A percentile compares a stretch with the other conserved stretches of the same genome.
Conservation (phyloP, 2,113 vertebrate species). For the Petromus typicus region DNA sequence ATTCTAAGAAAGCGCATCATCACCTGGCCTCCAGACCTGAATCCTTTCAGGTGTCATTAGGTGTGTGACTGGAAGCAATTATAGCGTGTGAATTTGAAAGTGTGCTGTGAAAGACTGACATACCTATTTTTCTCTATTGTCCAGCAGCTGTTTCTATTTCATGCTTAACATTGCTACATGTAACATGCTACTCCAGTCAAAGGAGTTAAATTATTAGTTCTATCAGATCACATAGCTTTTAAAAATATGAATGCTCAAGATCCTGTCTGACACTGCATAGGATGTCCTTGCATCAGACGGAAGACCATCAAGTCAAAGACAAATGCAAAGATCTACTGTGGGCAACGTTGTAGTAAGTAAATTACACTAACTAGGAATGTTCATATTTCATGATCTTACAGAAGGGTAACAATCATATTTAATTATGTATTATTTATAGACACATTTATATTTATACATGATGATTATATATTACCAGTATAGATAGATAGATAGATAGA, state of each 20-base stretch:
- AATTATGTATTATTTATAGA: not conserved
- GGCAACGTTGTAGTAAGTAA: conserved; percentile 18
- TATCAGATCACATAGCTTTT: not conserved
- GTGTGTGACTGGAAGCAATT: not conserved
- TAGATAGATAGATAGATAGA: too few species aligned
- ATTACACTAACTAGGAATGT: not conserved
- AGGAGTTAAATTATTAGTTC: conserved; percentile 48
- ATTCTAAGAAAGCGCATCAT: not conserved
- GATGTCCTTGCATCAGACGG: not conserved
- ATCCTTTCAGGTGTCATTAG: not conserved
- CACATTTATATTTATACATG: not conserved
- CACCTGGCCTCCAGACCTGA: not conserved
- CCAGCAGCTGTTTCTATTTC: not conserved
- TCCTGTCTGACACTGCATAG: not conserved
- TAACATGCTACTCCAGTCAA: not conserved
- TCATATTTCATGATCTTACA: not conserved
- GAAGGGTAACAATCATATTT: not conserved
- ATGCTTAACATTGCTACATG: not conserved
- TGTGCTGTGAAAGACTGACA: conserved; percentile 23
- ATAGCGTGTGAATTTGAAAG: not conserved
- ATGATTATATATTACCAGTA: not conserved
- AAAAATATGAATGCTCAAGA: conserved; percentile 25
- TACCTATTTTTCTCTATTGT: not conserved
- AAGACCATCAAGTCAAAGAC: not conserved
- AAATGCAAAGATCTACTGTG: not conserved